A percentile compares a stretch with the other conserved stretches of the same genome.
Conservation (phyloP, 1,140 invertebrate species). For the Lepeophtheirus salmonis region DNA sequence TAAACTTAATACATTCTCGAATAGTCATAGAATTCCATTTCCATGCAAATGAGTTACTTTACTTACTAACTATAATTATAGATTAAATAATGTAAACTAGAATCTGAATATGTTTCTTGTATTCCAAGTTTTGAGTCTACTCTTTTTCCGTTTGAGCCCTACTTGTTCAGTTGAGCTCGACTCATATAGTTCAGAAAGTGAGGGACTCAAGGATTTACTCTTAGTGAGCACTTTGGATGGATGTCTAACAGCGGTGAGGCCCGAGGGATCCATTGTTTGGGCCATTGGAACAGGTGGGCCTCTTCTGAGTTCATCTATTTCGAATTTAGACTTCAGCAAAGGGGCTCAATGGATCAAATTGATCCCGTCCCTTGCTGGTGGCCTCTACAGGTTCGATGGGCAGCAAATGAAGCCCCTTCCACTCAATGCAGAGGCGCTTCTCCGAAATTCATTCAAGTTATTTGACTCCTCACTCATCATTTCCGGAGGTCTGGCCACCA, state of each 20-base stretch:
- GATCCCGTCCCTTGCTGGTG: constrained; percentile 74
- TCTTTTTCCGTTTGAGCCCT: no score
- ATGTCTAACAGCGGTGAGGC: constrained; percentile 51
- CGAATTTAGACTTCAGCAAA: constrained; percentile 45
- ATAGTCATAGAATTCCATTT: no score
- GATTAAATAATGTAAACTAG: no score
- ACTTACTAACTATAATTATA: no score
- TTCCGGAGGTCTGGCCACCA: constrained; percentile 39
- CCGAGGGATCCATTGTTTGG: constrained; percentile 50
- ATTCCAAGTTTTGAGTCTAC: no score
- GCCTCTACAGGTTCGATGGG: constrained; percentile 74
- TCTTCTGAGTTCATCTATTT: constrained; percentile 23
- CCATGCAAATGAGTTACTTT: no score
- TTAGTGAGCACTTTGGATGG: constrained; percentile 76
- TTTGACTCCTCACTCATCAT: constrained; percentile 59
- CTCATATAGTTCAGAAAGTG: constrained; percentile 11
- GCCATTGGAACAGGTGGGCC: constrained; percentile 37
- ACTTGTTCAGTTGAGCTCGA: no score
- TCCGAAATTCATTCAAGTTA: constrained; percentile 56
- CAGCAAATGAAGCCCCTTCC: constrained; percentile 65
- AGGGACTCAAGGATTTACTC: constrained; percentile 33
- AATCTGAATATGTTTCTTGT: no score
- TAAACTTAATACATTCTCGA: no score
- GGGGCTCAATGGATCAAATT: constrained; percentile 65
- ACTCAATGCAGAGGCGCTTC: constrained; percentile 57